These are phyloP conservation scores for Trachymyrmex cornetzi DNA, from an alignment of 1,140 invertebrate genomes.

Conservation along the genomic window DNA sequence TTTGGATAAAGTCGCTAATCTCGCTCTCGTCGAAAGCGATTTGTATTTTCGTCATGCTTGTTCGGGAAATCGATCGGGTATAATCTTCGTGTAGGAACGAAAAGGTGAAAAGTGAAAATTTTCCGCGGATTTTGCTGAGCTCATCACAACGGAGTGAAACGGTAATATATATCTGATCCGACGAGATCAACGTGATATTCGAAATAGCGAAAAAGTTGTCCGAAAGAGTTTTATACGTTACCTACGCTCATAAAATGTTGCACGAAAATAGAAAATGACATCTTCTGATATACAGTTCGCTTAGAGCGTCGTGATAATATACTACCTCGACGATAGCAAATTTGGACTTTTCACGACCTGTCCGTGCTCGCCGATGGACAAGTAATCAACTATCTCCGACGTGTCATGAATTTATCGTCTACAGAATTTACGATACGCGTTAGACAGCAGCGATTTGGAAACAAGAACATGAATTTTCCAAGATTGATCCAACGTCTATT, in stretches of 20 bases:
- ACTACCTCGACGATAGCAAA: constrained; percentile 3
- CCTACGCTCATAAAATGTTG: neutral
- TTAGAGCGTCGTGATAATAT: neutral
- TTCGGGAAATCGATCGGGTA: neutral
- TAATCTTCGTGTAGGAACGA: neutral
- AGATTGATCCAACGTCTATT: neutral
- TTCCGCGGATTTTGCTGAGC: neutral
- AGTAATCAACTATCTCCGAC: constrained; percentile 8
- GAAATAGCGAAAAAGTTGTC: neutral
- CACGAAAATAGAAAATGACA: constrained; percentile 14
- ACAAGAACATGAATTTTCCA: neutral
- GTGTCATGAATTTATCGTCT: constrained; percentile 23
- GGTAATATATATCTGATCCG: neutral
- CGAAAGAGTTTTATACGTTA: neutral
- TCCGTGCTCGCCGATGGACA: neutral
- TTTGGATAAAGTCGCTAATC: neutral
- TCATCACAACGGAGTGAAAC: neutral
- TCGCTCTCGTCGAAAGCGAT: neutral
- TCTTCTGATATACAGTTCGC: neutral
- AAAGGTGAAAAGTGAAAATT: constrained; percentile 13
- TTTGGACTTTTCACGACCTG: constrained; percentile 8
- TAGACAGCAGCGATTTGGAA: neutral
- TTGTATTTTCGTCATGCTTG: constrained; percentile 18
- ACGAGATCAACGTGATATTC: neutral
- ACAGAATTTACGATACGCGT: neutral